Conservation (phyloP, 2,888 invertebrate genomes). For the Folsomia candida region DNA sequence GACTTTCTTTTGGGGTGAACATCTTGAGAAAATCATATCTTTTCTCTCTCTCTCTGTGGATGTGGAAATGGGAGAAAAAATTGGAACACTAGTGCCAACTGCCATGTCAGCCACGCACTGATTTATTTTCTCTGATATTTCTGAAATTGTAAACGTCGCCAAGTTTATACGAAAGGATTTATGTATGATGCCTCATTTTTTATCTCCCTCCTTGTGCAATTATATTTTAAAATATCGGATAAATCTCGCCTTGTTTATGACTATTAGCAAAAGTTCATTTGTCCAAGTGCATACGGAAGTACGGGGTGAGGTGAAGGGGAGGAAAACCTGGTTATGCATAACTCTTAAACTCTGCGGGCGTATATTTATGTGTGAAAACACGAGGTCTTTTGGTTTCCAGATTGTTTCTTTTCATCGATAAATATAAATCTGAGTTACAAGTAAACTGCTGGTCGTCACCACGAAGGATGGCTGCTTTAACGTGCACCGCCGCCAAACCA, state of each 20-base stretch:
- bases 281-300: neutral
- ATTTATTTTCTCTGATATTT: neutral
- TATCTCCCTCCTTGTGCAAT: neutral
- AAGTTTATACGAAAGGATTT: neutral
- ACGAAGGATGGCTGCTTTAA: no score
- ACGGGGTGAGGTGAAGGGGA: neutral
- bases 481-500: neutral
- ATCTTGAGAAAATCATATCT: constrained; percentile 12
- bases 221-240: neutral
- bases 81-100: neutral
- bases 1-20: neutral
- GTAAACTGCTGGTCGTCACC: no score
- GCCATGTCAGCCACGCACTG: neutral
- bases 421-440: neutral
- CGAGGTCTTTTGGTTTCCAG: neutral
- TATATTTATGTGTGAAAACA: neutral
- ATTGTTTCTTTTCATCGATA: neutral
- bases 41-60: neutral
- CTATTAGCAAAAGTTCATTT: neutral
- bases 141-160: neutral
- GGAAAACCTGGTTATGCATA: no score
- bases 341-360: no score
- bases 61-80: neutral
- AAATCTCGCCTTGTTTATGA: neutral
- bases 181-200: neutral